Conservation (phyloP, 2,888 invertebrate genomes). For the Apamea monoglypha region DNA sequence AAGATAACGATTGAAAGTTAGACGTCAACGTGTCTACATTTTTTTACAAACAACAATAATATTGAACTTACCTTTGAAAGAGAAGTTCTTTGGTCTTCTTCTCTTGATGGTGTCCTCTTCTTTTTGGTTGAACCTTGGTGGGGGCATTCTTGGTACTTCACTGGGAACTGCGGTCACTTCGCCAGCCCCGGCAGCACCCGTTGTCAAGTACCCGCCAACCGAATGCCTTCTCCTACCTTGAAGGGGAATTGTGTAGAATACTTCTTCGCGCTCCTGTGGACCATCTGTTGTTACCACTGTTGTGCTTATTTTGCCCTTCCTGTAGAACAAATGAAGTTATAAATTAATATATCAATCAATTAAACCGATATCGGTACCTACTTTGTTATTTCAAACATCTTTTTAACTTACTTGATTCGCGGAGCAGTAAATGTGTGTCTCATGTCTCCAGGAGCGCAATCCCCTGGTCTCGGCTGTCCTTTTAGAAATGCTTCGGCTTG, state of each 20-base stretch:
- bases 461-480: constrained; percentile 93
- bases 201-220: constrained; percentile 91
- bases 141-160: constrained; percentile 89
- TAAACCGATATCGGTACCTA: neutral
- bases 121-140: constrained; percentile 82
- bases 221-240: constrained; percentile 91
- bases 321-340: constrained; percentile 58
- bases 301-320: constrained; percentile 86
- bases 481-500: constrained; percentile 92
- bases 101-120: constrained; percentile 85
- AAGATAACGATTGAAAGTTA: constrained; percentile 32
- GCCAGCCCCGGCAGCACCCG: constrained; percentile 82
- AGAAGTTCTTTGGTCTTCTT: constrained; percentile 84
- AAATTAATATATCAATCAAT: neutral
- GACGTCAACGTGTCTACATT: constrained; percentile 3
- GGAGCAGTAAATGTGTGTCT: constrained; percentile 87
- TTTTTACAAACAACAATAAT: constrained; percentile 9
- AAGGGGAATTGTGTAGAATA: constrained; percentile 90
- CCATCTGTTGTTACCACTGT: constrained; percentile 83
- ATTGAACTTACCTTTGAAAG: constrained; percentile 83
- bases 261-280: constrained; percentile 89
- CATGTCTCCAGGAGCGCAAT: constrained; percentile 91
- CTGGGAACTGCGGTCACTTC: constrained; percentile 88
- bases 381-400: neutral
- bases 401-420: constrained; percentile 82